phyloP scores from a whole-genome alignment of 2,888 invertebrate genomes.

The Macrophya annulata region DNA sequence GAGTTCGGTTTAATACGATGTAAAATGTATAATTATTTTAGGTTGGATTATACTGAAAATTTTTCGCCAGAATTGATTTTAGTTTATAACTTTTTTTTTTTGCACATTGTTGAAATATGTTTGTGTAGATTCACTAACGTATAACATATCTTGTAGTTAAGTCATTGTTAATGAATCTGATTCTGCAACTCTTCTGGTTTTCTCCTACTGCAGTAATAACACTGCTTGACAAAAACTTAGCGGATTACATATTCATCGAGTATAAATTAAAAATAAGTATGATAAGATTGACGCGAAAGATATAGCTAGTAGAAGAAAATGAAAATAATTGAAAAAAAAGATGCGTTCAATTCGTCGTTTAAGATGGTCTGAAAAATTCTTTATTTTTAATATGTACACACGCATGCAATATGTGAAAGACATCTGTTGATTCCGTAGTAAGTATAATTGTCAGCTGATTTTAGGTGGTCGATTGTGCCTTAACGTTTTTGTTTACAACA shows the following conservation, averaged over 20 bases:
- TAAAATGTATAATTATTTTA: background rate
- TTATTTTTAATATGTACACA: too few relatives aligned
- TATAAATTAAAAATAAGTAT: background rate
- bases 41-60: background rate
- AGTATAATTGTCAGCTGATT: conserved; percentile 7
- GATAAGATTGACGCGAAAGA: background rate
- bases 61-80: background rate
- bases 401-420: background rate
- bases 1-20: background rate
- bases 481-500: background rate
- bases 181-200: background rate
- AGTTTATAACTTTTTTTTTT: background rate
- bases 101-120: background rate
- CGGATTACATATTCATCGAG: background rate
- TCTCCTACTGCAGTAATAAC: background rate
- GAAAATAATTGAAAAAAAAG: background rate
- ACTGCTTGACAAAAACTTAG: background rate
- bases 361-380: background rate
- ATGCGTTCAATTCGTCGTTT: background rate
- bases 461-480: background rate
- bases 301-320: background rate
- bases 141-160: background rate
- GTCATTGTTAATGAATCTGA: background rate
- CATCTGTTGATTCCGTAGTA: conserved; percentile 11
- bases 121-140: background rate